Evolutionary conservation across 35 echinoderm and acorn worm genomes (phyloP), one percentile per base, ranked within the genome.

Genomic region (Heliocidaris tuberculata): DNA sequence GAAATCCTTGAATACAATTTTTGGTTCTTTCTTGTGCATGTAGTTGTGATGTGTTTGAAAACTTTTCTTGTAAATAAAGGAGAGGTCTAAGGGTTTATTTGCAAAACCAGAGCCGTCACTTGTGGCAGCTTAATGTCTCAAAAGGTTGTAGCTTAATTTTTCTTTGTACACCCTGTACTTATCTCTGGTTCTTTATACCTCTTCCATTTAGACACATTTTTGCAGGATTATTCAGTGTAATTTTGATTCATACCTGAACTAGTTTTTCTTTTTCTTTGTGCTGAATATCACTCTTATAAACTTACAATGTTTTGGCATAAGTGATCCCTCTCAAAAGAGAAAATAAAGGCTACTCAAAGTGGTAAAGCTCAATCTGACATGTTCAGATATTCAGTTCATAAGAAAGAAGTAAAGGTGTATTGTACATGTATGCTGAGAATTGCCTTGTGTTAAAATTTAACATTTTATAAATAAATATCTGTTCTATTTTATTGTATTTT

Each of bases 51-150:
- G 27, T 21, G 24, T 78, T n/a, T 78, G 60, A 78, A 27, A 27
- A 27, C 7, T 88, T 89, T 89, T 48, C 47, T 89, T 89, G 87
- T 89, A 89, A 89, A 89, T 89, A 89, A 16, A 31, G 87, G 87
- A 47, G 87, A 89, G 31, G 87, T 89, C 19, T 48, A 89, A 89
- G 87, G 87, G 87, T 89, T 89, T 30, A 89, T 89, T 78, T 89
- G 87, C 87, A 89, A 89, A 89, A 89, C 87, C 87, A 89, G 87
- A 89, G 31, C 87, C 32, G 87, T 89, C 47, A 5, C 10, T 89
- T 89, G 47, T 89, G 47, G 29, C 87, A 89, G 87, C 87, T 89
- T 32, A 42, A 86, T 24, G 31, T 89, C 31, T 48, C 13, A 24
- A 89, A 89, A 89, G 87, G 87, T 89, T 89, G 87, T 47, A 89